phyloP scores from a whole-genome alignment of 2,797 vertebrate species.

The Peromyscus melanophrys region DNA sequence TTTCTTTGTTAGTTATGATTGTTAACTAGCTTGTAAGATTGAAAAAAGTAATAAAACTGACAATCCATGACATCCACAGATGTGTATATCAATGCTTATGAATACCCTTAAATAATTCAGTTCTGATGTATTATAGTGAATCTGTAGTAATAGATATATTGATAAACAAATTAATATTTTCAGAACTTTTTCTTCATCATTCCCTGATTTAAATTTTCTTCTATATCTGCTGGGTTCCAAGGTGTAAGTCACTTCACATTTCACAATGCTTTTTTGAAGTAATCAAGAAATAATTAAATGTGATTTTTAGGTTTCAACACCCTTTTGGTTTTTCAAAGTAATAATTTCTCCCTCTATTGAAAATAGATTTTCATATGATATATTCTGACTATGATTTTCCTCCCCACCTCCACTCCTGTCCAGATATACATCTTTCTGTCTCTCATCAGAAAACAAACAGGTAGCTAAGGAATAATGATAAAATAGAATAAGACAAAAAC shows the following conservation, averaged over 20 bases:
- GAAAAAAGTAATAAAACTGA: neutral
- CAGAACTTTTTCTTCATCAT: neutral
- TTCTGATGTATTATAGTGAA: neutral
- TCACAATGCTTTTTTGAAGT: neutral
- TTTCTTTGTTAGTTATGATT: neutral
- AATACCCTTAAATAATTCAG: neutral
- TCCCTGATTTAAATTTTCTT: slow-evolving; percentile 6
- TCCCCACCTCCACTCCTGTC: neutral
- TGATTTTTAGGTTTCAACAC: neutral
- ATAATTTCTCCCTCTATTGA: neutral
- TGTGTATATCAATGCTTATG: neutral
- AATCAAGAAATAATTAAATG: neutral
- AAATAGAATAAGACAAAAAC: neutral
- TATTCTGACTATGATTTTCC: neutral
- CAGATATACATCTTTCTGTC: neutral
- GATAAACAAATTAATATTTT: neutral
- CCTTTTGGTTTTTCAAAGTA: slow-evolving; percentile 50
- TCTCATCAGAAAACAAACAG: neutral
- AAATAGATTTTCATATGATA: neutral
- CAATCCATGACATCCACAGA: neutral
- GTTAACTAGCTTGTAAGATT: neutral
- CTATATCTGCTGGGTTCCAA: neutral
- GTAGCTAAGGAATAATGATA: neutral
- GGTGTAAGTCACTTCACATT: neutral
- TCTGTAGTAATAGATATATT: neutral